Evolutionary conservation across 2,113 vertebrate species (phyloP), one percentile per base, ranked within the genome.

Genomic region (Cinclus cinclus): DNA sequence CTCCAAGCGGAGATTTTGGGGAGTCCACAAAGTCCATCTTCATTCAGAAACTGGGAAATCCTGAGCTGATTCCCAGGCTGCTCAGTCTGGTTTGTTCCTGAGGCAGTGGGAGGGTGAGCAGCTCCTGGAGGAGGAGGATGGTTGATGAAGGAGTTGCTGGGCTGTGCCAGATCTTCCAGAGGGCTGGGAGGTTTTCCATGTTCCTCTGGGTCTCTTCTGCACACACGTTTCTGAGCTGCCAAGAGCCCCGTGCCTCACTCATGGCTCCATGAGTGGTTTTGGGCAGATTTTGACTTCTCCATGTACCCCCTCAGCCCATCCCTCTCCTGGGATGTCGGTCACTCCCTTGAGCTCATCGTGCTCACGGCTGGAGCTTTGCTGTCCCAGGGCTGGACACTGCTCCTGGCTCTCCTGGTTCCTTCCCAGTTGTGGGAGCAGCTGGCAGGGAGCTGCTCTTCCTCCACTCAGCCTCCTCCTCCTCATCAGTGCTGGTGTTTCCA

Each of bases 211-310:
- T 8, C 39, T 15, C 49, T 47, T 7, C 59, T 46, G 44, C 73
- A 24, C 27, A 4, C 19, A 1, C 1, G 0, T 8, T 47, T 69
- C 53, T 33, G 14, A 15, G 63, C 2, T 2, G 3, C n/a, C 53
- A 21, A 5, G 63, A 81, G 39, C 63, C 7, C 52, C 1, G 2
- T 15, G 70, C 15, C 46, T 49, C 13, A 0, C 37, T n/a, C 0
- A 0, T 13, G 33, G 23, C 55, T 31, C 41, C n/a, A 1, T 11
- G 49, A 21, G 10, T 27, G 49, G 12, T 20, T 52, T 15, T 28
- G 80, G 79, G 70, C 42, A 58, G 58, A 21, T 3, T 30, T 28
- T 11, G 53, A 9, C 9, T 12, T 21, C 52, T 56, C 21, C 0
- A 2, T 67, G 21, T 24, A 15, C 31, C 3, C 12, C 4, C 25